phyloP scores from a whole-genome alignment of 2,888 invertebrate genomes.

The Oscheius sp. region DNA sequence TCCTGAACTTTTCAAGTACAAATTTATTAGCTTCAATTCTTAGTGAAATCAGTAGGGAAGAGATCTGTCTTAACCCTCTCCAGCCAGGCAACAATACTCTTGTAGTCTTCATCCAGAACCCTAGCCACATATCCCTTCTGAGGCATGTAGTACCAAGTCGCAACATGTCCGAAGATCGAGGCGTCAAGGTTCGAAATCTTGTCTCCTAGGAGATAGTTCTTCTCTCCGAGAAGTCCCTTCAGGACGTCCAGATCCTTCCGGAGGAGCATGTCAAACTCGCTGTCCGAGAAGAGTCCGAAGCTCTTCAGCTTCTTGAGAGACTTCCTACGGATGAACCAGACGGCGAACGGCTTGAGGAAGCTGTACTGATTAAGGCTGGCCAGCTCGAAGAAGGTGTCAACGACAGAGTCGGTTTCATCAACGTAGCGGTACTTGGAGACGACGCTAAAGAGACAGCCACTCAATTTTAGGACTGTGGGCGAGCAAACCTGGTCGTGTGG shows the following conservation, averaged over 20 bases:
- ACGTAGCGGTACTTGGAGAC: not conserved
- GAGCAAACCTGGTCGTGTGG: not conserved
- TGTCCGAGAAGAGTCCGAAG: constrained; percentile 17
- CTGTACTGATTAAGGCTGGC: not conserved
- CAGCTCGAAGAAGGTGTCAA: not conserved
- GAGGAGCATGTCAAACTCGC: constrained; percentile 17
- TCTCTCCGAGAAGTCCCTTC: not conserved
- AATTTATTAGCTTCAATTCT: not conserved
- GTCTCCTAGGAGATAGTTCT: constrained; percentile 18
- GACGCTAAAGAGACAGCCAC: not conserved
- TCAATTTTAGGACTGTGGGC: not conserved
- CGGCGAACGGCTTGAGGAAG: not conserved
- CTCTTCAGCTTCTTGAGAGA: not conserved
- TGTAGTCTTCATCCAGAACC: constrained; percentile 25
- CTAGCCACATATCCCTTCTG: not conserved
- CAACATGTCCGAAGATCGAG: constrained; percentile 34
- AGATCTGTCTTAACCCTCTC: constrained; percentile 19
- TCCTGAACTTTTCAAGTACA: too few species aligned
- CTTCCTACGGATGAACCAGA: not conserved
- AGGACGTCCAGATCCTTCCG: constrained; percentile 17
- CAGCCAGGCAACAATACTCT: constrained; percentile 17
- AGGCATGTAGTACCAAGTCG: constrained; percentile 29
- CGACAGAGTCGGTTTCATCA: not conserved
- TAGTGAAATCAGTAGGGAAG: constrained; percentile 13
- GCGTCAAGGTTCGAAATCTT: constrained; percentile 25